phyloP scores from a whole-genome alignment of 2,113 vertebrate species.

The Hydrochoerus hydrochaeris region DNA sequence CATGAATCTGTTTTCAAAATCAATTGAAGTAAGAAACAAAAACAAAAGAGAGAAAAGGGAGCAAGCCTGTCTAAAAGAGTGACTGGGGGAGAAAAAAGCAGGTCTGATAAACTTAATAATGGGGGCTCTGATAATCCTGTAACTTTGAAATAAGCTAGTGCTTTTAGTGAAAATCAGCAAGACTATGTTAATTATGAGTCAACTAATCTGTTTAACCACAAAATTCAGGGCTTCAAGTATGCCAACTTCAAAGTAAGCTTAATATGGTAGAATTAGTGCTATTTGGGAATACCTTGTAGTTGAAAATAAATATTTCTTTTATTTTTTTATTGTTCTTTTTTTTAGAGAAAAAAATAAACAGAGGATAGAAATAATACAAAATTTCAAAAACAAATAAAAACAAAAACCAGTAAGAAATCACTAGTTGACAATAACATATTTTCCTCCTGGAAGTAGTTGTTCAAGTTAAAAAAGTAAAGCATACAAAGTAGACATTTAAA shows the following conservation, averaged over 20 bases:
- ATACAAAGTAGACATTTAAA: too few species aligned
- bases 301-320: too few species aligned
- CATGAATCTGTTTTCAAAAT: constrained; percentile 85
- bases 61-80: constrained; percentile 97
- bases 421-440: too few species aligned
- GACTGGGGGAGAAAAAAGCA: constrained; percentile 94
- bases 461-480: too few species aligned
- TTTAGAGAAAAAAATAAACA: too few species aligned
- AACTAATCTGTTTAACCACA: constrained; percentile 93
- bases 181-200: constrained; percentile 87
- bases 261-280: background rate
- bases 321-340: too few species aligned
- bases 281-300: constrained; percentile 24
- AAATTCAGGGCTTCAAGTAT: constrained; percentile 89
- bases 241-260: constrained; percentile 87
- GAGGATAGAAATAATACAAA: too few species aligned
- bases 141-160: constrained; percentile 92
- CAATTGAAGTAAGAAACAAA: constrained; percentile 80
- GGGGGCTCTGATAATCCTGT: constrained; percentile 90
- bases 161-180: constrained; percentile 88
- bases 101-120: constrained; percentile 88
- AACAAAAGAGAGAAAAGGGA: constrained; percentile 95
- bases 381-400: too few species aligned
- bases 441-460: too few species aligned
- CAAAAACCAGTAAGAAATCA: too few species aligned